Conservation (phyloP, 2,113 vertebrate species). For the Clarias magur region DNA sequence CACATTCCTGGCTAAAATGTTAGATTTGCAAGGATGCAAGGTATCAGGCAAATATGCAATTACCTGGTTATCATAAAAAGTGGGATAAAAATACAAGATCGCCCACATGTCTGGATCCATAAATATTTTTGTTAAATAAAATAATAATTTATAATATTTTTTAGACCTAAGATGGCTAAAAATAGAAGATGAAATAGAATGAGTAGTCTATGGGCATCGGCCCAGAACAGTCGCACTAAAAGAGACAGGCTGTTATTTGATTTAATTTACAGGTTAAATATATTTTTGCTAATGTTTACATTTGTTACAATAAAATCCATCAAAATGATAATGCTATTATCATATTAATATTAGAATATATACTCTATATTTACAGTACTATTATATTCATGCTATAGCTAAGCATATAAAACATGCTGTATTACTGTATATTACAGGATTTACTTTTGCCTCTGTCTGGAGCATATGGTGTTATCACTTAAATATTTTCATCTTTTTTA, state of each 20-base stretch:
- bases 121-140: not conserved
- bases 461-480: not conserved
- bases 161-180: too few species aligned
- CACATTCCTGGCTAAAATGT: not conserved
- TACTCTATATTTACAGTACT: not conserved
- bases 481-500: not conserved
- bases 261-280: too few species aligned
- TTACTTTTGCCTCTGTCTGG: not conserved
- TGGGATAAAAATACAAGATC: too few species aligned
- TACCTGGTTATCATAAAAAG: not conserved
- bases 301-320: not conserved
- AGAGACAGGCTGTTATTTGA: too few species aligned
- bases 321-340: not conserved
- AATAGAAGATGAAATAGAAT: too few species aligned
- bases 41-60: not conserved
- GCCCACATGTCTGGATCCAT: not conserved
- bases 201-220: too few species aligned
- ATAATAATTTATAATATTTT: not conserved
- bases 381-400: too few species aligned
- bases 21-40: not conserved
- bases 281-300: too few species aligned
- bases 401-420: too few species aligned
- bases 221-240: too few species aligned
- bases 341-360: not conserved
- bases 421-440: too few species aligned